phyloP scores from a whole-genome alignment of 2,888 invertebrate genomes.

The Dryobota labecula region DNA sequence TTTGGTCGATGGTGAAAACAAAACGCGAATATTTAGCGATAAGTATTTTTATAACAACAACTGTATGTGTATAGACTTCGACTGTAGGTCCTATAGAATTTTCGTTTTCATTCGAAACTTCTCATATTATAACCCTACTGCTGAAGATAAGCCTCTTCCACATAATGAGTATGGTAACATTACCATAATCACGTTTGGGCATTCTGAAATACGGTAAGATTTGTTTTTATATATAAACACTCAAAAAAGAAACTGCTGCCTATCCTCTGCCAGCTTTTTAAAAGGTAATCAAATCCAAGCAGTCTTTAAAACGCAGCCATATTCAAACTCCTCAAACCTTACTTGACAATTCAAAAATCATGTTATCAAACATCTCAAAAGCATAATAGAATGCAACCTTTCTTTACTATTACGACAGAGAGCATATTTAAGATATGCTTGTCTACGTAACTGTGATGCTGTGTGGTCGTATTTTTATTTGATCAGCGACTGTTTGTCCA shows the following conservation, averaged over 20 bases:
- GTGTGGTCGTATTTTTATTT: constrained; percentile 64
- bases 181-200: neutral
- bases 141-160: neutral
- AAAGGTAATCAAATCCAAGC: constrained; percentile 13
- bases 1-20: constrained; percentile 23
- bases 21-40: neutral
- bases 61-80: neutral
- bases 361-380: constrained; percentile 58
- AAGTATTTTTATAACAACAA: constrained; percentile 7
- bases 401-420: constrained; percentile 57
- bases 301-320: constrained; percentile 12
- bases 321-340: constrained; percentile 18
- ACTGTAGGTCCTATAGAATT: no score
- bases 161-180: neutral
- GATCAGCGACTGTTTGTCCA: constrained; percentile 62
- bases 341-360: constrained; percentile 48
- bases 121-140: neutral
- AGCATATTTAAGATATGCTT: constrained; percentile 49
- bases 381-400: constrained; percentile 57
- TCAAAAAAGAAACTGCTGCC: neutral
- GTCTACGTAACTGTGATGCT: constrained; percentile 54
- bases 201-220: neutral
- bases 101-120: neutral
- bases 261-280: neutral
- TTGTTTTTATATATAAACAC: neutral